Percentiles rank a stretch among this genome's conserved stretches.
Evolutionary conservation across 2,113 vertebrate genomes (phyloP).

Genomic region (Calyptomena viridis): DNA sequence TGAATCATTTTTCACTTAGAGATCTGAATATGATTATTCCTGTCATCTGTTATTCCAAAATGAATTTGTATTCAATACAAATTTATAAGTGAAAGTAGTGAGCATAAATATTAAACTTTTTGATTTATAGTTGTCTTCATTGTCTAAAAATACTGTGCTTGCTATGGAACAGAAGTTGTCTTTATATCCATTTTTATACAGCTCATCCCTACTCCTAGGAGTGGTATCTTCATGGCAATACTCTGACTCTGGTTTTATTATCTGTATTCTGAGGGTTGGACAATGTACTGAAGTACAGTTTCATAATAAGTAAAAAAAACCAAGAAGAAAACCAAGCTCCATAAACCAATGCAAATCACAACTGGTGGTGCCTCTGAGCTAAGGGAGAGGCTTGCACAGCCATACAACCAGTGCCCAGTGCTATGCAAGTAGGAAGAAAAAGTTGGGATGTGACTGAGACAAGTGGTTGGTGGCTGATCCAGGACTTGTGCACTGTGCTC

Average conservation of each 20-base stretch:
- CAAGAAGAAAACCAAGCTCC: background rate
- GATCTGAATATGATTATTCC: background rate
- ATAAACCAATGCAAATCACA: background rate
- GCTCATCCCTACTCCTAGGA: background rate
- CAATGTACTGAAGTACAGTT: background rate
- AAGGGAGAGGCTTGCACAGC: background rate
- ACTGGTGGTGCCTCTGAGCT: background rate
- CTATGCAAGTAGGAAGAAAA: background rate
- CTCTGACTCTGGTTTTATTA: background rate
- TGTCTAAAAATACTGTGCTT: background rate
- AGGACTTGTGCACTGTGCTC: background rate
- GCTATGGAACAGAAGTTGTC: background rate
- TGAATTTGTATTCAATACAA: background rate
- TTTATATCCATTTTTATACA: background rate
- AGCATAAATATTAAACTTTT: background rate
- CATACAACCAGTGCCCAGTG: background rate
- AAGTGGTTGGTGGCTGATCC: background rate
- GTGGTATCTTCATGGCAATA: background rate
- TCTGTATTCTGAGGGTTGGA: too few species aligned
- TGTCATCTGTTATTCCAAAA: background rate
- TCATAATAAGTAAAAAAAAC: background rate
- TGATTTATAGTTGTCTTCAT: background rate
- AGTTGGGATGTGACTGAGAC: background rate
- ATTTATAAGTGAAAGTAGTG: background rate
- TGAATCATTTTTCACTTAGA: background rate